Evolutionary conservation across 2,797 vertebrate genomes (phyloP), one percentile per base, ranked within the genome.

Genomic region (Urosaurus nigricauda): DNA sequence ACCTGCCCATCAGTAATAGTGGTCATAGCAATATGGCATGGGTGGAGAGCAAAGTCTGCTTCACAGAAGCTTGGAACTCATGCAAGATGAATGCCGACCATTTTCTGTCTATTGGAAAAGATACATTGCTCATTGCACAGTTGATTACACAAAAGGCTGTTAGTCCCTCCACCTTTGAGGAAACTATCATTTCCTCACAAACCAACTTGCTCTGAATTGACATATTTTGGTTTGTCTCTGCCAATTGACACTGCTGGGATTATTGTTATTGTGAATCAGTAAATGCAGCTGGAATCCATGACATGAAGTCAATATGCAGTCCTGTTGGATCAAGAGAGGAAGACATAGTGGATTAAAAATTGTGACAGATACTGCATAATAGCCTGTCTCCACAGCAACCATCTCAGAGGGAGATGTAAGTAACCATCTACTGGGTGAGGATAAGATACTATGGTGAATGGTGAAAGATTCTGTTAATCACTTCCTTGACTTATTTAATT

Each of bases 261-360:
- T 75, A 87, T 47, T n/a, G 51, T 84, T n/a, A 37, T 82, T 70
- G 68, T 91, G 73, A 19, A 77, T 87, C 74, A 89, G 80, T 24
- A 73, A 88, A 40, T n/a, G 12, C 56, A 90, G 81, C 79, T 82
- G 26, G n/a, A 37, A 16, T 80, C 60, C 29, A 35, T 86, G 84
- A 79, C 88, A 86, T 81, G 19, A 81, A 89, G 74, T 94, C 79
- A 74, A 86, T 87, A 90, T 17, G 1, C 24, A 80, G 32, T 47
- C 43, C 12, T 71, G 43, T 29, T 91, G 68, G 53, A 83, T 68
- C 82, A 81, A 37, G 47, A 60, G 21, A 47, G 24, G 56, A 79
- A 70, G 63, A 40, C 70, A 78, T 68, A 47, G 16, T 73, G 40
- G 35, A 75, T 17, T 90, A 70, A 89, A 60, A 83, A 77, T 47